Evolutionary conservation across 2,797 vertebrate genomes (phyloP), one percentile per base, ranked within the genome.

Genomic region (Hippocampus kuda): DNA sequence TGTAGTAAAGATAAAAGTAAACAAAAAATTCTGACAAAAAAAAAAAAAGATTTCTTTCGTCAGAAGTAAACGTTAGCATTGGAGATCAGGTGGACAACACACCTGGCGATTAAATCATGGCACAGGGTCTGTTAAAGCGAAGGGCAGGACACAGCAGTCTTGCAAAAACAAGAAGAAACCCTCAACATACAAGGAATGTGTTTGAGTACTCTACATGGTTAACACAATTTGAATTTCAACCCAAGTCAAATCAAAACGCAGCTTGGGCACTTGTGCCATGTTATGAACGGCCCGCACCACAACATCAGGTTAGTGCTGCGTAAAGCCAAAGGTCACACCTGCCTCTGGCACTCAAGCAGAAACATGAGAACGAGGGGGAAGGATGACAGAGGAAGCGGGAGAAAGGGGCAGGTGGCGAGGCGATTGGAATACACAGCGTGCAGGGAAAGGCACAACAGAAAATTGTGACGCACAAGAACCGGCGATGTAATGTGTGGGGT

Each of bases 301-400:
- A 66, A 80, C 81, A 77, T 81, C 80, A 75, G 79, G 75, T 76
- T 75, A 75, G 71, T 65, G 70, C 77, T 66, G 73, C 54, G 63
- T 80, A 82, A 88, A 84, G 82, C 79, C 77, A 84, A 85, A 85
- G 80, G 81, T 86, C 81, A 70, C 88, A 94, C 83, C 90, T 94
- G 89, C 79, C 90, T 78, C 85, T 78, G 88, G 89, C 87, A 80
- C 68, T 94, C 89, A 90, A 69, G 70, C 61, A 79, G 81, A 80
- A 84, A 85, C 83, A 73, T 84, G 85, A 92, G 88, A 92, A 85
- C 89, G 72, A 74, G 73, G 64, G 77, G 57, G 75, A 70, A 75
- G 76, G 61, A 69, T 75, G 64, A 66, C 34, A 48, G 24, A 72
- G 60, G 73, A 41, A 34, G 24, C 8, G 51, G 7, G 68, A 67